Percentiles rank a stretch among this genome's conserved stretches.
phyloP scores from a whole-genome alignment of 2,113 vertebrate species.

The Myxocyprinus asiaticus region DNA sequence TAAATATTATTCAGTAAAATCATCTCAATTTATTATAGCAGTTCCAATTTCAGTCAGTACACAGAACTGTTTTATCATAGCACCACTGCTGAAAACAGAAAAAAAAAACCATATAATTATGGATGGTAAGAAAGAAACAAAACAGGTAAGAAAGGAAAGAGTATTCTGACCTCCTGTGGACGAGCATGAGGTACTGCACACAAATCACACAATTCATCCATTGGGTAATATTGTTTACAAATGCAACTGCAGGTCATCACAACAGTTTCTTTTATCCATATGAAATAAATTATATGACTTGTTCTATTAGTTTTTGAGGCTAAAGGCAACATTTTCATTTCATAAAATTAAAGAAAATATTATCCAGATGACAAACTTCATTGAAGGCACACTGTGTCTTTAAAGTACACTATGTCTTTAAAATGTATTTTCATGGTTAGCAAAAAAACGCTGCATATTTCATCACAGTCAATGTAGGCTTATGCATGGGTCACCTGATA shows the following conservation, averaged over 20 bases:
- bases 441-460: not conserved
- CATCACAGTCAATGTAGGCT: not conserved
- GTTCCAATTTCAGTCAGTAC: slow-evolving; percentile 25
- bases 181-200: slow-evolving; percentile 36
- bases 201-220: slow-evolving; percentile 13
- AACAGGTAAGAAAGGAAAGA: not conserved
- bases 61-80: slow-evolving; percentile 9
- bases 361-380: not conserved
- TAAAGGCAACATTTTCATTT: not conserved
- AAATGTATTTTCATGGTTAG: not conserved
- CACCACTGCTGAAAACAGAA: slow-evolving; percentile 32
- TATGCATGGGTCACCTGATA: not conserved
- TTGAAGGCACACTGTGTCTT: slow-evolving; percentile 9
- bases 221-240: not conserved
- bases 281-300: slow-evolving; percentile 1
- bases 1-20: slow-evolving; percentile 7
- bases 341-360: not conserved
- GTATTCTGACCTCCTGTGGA: slow-evolving; percentile 50
- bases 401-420: not conserved
- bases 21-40: slow-evolving; percentile 43
- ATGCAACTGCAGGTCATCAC: not conserved
- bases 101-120: too few relatives aligned
- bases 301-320: slow-evolving; percentile 21
- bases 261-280: not conserved
- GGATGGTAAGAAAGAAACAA: not conserved